A percentile compares a stretch with the other conserved stretches of the same genome.
phyloP scores from a whole-genome alignment of 1,140 invertebrate species.

The Orchestia grillus region DNA sequence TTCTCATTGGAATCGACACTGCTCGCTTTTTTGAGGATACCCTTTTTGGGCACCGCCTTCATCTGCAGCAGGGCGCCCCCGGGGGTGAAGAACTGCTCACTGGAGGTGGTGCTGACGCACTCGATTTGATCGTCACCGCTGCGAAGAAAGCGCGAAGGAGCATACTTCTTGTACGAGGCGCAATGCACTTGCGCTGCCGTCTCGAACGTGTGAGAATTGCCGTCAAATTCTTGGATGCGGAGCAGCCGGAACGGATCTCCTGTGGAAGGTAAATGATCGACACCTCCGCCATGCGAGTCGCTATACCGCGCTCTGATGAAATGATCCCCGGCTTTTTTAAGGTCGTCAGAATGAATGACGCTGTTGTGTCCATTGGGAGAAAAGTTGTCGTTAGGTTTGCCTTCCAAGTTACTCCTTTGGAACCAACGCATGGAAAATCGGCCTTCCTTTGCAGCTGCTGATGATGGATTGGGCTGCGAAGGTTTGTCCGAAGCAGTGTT shows the following conservation, averaged over 20 bases:
- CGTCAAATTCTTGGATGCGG: not conserved
- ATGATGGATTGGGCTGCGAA: not conserved
- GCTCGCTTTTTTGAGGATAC: not conserved
- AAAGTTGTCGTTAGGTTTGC: not conserved
- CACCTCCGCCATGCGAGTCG: not conserved
- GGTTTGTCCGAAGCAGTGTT: not conserved
- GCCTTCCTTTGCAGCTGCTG: not conserved
- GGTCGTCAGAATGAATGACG: not conserved
- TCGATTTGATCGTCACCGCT: not conserved
- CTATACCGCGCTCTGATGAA: conserved; percentile 12
- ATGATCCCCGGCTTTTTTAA: not conserved
- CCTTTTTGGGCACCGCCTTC: conserved; percentile 27
- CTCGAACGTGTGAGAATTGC: not conserved
- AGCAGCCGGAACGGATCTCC: not conserved
- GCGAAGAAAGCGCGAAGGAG: not conserved
- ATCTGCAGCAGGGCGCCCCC: not conserved
- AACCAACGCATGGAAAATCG: conserved; percentile 22
- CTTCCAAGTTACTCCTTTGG: not conserved
- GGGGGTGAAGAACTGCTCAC: not conserved
- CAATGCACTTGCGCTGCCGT: conserved; percentile 10
- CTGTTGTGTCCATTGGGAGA: not conserved
- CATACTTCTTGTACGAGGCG: conserved; percentile 15
- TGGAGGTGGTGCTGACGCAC: not conserved
- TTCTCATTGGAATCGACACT: conserved; percentile 32
- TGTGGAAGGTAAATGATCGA: not conserved